Evolutionary conservation across 2,113 vertebrate genomes (phyloP), one percentile per base, ranked within the genome.

Genomic region (Lanius ludovicianus): DNA sequence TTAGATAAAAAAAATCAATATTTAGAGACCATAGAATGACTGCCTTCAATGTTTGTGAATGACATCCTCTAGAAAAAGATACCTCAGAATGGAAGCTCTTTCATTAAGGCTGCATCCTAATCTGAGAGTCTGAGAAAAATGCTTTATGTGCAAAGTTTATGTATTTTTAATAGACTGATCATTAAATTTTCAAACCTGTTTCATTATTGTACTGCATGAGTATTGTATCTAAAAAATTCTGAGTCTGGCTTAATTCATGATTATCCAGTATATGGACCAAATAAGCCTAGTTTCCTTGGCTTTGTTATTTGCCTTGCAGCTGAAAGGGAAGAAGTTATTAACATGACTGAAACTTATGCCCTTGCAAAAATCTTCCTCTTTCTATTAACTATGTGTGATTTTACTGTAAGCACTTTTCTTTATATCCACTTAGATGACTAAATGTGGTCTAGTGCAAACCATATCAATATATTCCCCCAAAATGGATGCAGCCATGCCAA

Each of bases 171-270:
- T 83, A 65, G 7, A 44, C 14, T 62, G 17, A 82, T 79, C 67
- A 77, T 94, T 94, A 93, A 89, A 91, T 69, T 92, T 95, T 90
- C 41, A 96, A 63, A 53, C 4, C 9, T 73, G 7, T 76, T 94
- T 91, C 53, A 69, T 83, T 90, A 79, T 42, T 41, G 31, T 70
- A 42, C 31, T 53, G 18, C 23, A 31, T 1, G 2, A n/a, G 10
- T 50, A 11, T 12, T 5, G 2, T 19, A 42, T 64, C 65, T 65
- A 53, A 65, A 65, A 93, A 85, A 42, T 41, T 63, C 3, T 12
- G 19, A 63, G 5, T 35, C 49, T 77, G 69, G 19, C 7, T 69
- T 69, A 70, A 90, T 23, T 85, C 37, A 86, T 65, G 42, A 33
- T 30, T 57, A 89, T 83, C n/a, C 24, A 47, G 63, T 77, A 79